These are phyloP conservation scores for Valencia hispanica DNA, from an alignment of 2,797 vertebrate genomes.

Conservation along the genomic window DNA sequence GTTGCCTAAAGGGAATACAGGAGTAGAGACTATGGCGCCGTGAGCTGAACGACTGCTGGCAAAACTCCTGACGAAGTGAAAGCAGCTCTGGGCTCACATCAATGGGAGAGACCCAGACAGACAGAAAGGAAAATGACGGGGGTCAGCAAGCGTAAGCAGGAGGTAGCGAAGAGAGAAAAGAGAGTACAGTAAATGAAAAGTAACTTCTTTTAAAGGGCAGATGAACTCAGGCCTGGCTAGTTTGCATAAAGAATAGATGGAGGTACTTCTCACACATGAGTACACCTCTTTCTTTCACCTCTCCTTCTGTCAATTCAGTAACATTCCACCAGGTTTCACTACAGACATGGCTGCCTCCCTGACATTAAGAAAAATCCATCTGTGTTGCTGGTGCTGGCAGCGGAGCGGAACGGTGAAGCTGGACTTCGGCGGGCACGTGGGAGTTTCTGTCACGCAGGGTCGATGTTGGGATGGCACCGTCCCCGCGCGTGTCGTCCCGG, in stretches of 20 bases:
- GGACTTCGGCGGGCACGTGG: constrained; percentile 59
- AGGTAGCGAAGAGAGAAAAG: constrained; percentile 33
- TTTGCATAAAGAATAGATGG: constrained; percentile 41
- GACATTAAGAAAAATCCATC: constrained; percentile 78
- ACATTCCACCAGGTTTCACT: constrained; percentile 55
- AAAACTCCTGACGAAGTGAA: constrained; percentile 53
- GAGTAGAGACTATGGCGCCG: constrained; percentile 44
- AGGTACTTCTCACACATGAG: constrained; percentile 27
- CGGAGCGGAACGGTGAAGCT: constrained; percentile 40
- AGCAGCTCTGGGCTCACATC: constrained; percentile 59
- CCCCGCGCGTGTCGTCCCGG: constrained; percentile 58
- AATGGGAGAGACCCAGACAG: constrained; percentile 54
- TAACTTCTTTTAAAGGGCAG: constrained; percentile 38
- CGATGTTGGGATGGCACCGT: constrained; percentile 68
- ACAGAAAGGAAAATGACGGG: constrained; percentile 52
- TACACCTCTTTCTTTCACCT: constrained; percentile 26
- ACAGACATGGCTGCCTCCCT: constrained; percentile 47
- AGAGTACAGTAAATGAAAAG: constrained; percentile 29
- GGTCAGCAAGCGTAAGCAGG: constrained; percentile 43
- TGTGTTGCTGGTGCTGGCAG: constrained; percentile 25
- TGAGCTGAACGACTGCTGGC: constrained; percentile 61
- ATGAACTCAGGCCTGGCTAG: constrained; percentile 32
- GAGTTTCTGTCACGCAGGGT: constrained; percentile 68
- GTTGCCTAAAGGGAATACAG: constrained; percentile 61
- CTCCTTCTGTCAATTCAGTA: constrained; percentile 50